These are phyloP conservation scores for Alectoris magna DNA, from an alignment of 2,797 vertebrate species.

Conservation along the genomic window DNA sequence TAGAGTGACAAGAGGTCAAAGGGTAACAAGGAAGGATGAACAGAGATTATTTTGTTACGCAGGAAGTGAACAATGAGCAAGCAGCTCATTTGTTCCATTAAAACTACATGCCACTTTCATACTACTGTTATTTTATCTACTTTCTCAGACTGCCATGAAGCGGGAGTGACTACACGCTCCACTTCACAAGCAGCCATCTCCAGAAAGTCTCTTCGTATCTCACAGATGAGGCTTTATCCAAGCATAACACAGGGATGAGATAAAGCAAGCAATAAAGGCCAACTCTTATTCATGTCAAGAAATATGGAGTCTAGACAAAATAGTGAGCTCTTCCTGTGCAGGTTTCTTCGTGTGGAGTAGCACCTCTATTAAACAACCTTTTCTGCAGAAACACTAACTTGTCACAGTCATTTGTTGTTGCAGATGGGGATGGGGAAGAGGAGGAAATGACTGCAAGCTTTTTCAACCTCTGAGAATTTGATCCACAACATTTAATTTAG, in stretches of 20 bases:
- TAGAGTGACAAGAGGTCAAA: neutral
- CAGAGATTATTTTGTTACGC: neutral
- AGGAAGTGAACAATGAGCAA: neutral
- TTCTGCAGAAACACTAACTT: neutral
- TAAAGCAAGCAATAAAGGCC: constrained; percentile 12
- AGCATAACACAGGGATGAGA: neutral
- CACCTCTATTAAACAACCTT: neutral
- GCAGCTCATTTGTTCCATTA: neutral
- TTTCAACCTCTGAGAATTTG: neutral
- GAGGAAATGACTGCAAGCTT: neutral
- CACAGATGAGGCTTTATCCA: neutral
- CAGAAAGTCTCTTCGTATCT: neutral
- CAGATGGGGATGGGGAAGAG: neutral
- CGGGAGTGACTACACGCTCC: neutral
- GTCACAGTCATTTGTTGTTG: neutral
- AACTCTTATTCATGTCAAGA: constrained; percentile 16
- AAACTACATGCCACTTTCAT: neutral
- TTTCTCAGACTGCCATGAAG: neutral
- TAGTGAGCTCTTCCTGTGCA: neutral
- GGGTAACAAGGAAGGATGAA: constrained; percentile 2
- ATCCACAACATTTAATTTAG: neutral
- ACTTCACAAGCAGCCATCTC: constrained; percentile 14
- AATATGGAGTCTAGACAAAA: neutral
- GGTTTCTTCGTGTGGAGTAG: neutral
- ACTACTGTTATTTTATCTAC: neutral